Conservation (phyloP, 2,113 vertebrate genomes). For the Heliornis fulica region DNA sequence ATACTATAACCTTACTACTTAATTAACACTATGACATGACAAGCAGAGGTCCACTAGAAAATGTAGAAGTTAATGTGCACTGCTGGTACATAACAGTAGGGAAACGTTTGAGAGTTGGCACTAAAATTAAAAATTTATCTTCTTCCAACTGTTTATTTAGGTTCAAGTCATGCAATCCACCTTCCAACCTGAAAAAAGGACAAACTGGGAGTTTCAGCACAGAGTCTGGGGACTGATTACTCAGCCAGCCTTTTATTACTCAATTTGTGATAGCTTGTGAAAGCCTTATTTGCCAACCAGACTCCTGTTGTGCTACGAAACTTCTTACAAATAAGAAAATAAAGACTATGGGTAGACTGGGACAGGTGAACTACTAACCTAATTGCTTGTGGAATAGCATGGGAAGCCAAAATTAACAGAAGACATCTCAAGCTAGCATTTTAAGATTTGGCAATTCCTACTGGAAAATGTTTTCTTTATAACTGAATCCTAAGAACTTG, state of each 20-base stretch:
- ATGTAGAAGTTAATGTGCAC: not conserved
- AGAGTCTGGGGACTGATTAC: not conserved
- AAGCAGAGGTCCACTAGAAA: not conserved
- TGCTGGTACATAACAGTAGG: not conserved
- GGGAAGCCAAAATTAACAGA: not conserved
- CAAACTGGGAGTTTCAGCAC: not conserved
- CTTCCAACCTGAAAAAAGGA: not conserved
- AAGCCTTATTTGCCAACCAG: not conserved
- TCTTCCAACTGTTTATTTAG: not conserved
- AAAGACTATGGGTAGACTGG: not conserved
- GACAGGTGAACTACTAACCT: not conserved
- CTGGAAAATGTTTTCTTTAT: not conserved
- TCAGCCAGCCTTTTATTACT: not conserved
- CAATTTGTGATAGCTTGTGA: not conserved
- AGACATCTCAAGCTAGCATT: not conserved
- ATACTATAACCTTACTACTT: not conserved
- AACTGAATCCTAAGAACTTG: not conserved
- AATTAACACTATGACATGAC: not conserved
- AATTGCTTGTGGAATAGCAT: not conserved
- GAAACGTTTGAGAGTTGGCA: not conserved
- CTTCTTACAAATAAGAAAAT: not conserved
- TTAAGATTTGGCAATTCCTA: not conserved
- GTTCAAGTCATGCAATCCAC: not conserved
- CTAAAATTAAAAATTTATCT: not conserved
- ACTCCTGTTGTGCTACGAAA: not conserved